phyloP scores from a whole-genome alignment of 2,888 invertebrate species.

The Pelosia muscerda region DNA sequence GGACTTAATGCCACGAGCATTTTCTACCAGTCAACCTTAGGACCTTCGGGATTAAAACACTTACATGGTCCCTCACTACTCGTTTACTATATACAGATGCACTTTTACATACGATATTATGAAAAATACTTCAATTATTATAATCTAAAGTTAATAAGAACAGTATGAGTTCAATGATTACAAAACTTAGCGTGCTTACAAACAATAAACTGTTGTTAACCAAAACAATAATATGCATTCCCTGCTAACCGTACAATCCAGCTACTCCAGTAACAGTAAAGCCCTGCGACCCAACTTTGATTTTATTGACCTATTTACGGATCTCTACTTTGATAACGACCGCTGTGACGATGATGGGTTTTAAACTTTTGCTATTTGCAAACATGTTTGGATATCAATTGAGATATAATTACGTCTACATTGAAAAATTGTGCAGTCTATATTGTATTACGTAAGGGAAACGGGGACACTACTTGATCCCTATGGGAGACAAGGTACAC shows the following conservation, averaged over 20 bases:
- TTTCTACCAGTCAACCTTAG: too few relatives aligned
- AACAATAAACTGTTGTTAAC: neutral
- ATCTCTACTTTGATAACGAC: neutral
- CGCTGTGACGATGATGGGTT: neutral
- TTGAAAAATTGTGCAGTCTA: too few relatives aligned
- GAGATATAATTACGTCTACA: too few relatives aligned
- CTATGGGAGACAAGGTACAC: too few relatives aligned
- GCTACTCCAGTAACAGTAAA: neutral
- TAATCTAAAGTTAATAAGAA: neutral
- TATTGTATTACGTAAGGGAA: too few relatives aligned
- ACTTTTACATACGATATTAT: too few relatives aligned
- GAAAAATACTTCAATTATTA: neutral
- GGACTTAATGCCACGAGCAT: too few relatives aligned
- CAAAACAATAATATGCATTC: neutral
- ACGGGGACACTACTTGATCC: too few relatives aligned
- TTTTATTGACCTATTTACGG: neutral
- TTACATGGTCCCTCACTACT: too few relatives aligned
- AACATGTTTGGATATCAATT: too few relatives aligned
- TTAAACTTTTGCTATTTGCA: neutral
- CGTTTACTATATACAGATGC: too few relatives aligned
- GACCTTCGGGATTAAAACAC: too few relatives aligned
- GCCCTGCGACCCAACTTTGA: neutral
- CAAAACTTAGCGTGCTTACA: neutral
- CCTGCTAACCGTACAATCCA: constrained; percentile 1
- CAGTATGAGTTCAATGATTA: neutral